Base-by-base conservation (phyloP, 2,888 invertebrate species). In the Aphidoletes aphidimyza region DNA sequence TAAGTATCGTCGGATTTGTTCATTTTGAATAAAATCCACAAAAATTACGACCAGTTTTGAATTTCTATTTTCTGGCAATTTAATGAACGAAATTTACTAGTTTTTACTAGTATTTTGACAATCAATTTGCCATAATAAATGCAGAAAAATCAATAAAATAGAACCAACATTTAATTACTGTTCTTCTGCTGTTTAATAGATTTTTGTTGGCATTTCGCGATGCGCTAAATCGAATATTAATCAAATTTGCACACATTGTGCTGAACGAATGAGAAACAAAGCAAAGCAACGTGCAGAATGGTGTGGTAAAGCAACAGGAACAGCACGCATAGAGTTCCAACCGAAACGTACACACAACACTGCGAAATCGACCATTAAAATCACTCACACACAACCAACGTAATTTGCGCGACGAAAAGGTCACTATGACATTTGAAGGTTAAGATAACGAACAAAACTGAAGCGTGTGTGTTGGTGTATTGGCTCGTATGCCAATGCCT, bases 381-480 rank as follows among this genome's bases (percentile, higher is more conserved):
- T 22, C 11, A 47, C 47, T 22, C 69, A 69, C 69, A 69, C 34
- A 69, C 69, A 30, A 1, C 34, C 69, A 30, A 30, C 30, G 69
- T 30, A 14, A 42, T n/a, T n/a, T n/a, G 34, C 30, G 34, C 34
- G 69, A 69, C 69, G 69, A 14, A 69, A 69, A 69, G 69, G 69
- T 69, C 69, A 30, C 69, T 69, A 69, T 69, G 69, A 69, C 69
- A 69, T 69, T 69, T 69, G 69, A 69, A 69, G 69, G 69, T 69
- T 69, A 69, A 69, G 69, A 34, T n/a, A n/a, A 69, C 17, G 34
- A 69, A 69, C 69, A 14, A 69, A 69, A 9, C 26, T 26, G 5
- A 5, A 11, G 30, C n/a, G 30, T 69, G 69, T 69, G 19, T 19
- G 54, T 8, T 26, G n/a, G 8, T 69, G 30, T 69, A 34, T 69